Base-by-base conservation (phyloP, 1,140 invertebrate genomes). In the Dinoponera quadriceps region DNA sequence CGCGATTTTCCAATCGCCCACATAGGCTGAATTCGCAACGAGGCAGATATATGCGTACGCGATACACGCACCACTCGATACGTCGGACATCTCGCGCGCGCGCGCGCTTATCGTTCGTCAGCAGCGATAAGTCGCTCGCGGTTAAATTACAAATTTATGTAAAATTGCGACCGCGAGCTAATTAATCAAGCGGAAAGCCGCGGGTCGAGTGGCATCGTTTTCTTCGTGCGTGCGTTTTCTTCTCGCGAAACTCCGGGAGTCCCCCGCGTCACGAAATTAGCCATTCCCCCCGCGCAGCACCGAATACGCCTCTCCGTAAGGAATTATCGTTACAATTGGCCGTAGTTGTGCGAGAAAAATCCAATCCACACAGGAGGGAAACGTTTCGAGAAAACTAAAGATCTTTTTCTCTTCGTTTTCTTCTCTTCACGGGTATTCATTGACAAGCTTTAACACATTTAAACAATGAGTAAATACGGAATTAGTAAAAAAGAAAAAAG, bases 121-220 rank as follows among this genome's bases (percentile, higher is more conserved):
- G 38, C 33, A 14, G 16, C 18, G 75, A 78, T 78, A 78, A 78
- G 74, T 5, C 29, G 29, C 57, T 49, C 72, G 57, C 9, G 49
- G 3, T 22, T 29, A 18, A 78, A 69, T 22, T 57, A 29, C 63
- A 57, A 20, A 27, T 68, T 80, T 44, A 59, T 16, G 54, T 29
- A 48, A 69, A 80, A 55, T 78, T 78, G 69, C 29, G 3, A 29
- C 29, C 18, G 20, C 29, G n/a, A 16, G 27, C 38, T 33, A 20
- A 75, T 63, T 63, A 27, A 75, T 75, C 51, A 49, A 62, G 22
- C 62, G 33, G 20, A 25, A 77, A 25, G 14, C 9, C 66, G 60
- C n/a, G n/a, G n/a, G 29, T 16, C 44, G 44, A 25, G n/a, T 27
- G 60, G 51, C 27, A 33, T 33, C n/a, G n/a, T n/a, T n/a, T n/a